These are phyloP conservation scores for Salvelinus sp. DNA, from an alignment of 2,113 vertebrate genomes.

Conservation along the genomic window DNA sequence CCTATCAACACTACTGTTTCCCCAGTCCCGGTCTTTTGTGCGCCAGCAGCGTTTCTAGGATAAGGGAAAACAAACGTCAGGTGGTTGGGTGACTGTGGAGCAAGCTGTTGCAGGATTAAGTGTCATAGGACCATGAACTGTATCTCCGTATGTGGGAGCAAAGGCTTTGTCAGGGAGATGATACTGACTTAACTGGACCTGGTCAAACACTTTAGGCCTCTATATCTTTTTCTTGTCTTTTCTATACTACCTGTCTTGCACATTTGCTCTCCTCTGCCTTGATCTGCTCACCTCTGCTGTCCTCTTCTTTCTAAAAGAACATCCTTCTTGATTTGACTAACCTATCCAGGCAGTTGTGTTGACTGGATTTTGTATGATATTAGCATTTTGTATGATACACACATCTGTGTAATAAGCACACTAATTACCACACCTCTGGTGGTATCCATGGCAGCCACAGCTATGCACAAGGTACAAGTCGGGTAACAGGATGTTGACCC, in stretches of 20 bases:
- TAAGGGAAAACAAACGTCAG: conserved; percentile 4
- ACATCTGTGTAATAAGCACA: neutral
- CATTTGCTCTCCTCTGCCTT: neutral
- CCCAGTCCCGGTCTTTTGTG: neutral
- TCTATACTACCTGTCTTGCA: neutral
- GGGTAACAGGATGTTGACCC: neutral
- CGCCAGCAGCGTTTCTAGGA: conserved; percentile 8
- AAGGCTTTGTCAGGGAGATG: neutral
- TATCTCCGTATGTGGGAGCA: conserved; percentile 4
- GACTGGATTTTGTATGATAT: no score
- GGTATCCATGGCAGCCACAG: neutral
- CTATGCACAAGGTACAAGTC: neutral
- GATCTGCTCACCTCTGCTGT: neutral
- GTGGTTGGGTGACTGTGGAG: conserved; percentile 1
- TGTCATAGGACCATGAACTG: conserved; percentile 8
- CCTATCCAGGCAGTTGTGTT: neutral
- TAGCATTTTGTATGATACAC: neutral
- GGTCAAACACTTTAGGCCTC: neutral
- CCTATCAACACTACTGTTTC: neutral
- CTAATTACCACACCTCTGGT: neutral
- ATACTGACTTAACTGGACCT: neutral
- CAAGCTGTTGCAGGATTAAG: conserved; percentile 38
- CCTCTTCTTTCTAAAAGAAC: no score
- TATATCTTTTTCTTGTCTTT: neutral
- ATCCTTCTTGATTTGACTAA: neutral